Conservation (phyloP, 2,113 vertebrate genomes). For the Oreocharis arfaki region DNA sequence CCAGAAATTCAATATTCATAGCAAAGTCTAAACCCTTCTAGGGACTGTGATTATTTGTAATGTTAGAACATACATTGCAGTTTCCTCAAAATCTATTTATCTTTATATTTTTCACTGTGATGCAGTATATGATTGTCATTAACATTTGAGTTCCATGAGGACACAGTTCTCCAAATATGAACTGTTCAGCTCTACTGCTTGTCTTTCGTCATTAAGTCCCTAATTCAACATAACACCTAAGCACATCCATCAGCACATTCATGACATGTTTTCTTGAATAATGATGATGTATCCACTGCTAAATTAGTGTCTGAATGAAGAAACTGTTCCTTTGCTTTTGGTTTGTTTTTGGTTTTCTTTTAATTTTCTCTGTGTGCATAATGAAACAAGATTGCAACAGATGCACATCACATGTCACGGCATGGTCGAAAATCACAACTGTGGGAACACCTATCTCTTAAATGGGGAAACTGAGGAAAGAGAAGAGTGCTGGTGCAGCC, state of each 20-base stretch:
- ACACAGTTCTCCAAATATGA: not conserved
- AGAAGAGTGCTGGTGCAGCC: not conserved
- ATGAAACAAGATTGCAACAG: not conserved
- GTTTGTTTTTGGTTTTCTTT: too few relatives aligned
- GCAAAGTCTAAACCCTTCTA: not conserved
- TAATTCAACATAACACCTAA: conserved; percentile 20
- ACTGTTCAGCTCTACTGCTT: not conserved
- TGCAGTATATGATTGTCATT: not conserved
- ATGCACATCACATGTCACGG: not conserved
- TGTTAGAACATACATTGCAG: not conserved
- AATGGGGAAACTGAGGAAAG: not conserved
- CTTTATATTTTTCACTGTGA: not conserved
- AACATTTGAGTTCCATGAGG: not conserved
- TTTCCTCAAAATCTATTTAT: not conserved
- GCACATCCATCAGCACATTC: not conserved
- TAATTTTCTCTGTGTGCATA: not conserved
- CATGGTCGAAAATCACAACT: not conserved
- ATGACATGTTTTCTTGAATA: not conserved
- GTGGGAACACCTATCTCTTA: rapidly evolving
- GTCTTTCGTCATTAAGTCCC: not conserved
- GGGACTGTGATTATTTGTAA: not conserved
- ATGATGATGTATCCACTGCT: not conserved
- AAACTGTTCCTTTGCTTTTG: not conserved
- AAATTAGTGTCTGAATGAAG: not conserved
- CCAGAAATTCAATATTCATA: not conserved